Percentiles rank a stretch among this genome's conserved stretches.
These are phyloP conservation scores for Syngnathus acus DNA, from an alignment of 2,797 vertebrate species.

Conservation along the genomic window DNA sequence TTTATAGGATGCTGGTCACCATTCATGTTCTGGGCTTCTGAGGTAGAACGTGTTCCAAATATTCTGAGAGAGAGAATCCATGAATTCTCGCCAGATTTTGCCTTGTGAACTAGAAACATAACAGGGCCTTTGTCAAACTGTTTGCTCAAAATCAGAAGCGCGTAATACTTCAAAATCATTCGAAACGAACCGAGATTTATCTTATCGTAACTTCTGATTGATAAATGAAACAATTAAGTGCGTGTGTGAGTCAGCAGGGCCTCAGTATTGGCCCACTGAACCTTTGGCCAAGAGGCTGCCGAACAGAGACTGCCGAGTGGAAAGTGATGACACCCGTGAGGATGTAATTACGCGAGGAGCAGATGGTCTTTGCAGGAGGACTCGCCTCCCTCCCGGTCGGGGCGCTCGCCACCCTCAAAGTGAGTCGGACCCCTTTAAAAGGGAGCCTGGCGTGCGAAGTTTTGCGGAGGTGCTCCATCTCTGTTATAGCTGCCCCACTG, in stretches of 20 bases:
- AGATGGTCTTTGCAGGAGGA: slow-evolving; percentile 59
- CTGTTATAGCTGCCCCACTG: not conserved
- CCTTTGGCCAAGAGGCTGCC: not conserved
- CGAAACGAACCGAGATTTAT: not conserved
- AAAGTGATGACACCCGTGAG: slow-evolving; percentile 5
- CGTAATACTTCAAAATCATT: too few relatives aligned
- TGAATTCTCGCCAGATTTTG: too few relatives aligned
- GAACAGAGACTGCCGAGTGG: not conserved
- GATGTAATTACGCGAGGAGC: slow-evolving; percentile 64
- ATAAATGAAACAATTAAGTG: not conserved
- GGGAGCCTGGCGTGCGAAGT: not conserved
- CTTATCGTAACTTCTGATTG: not conserved
- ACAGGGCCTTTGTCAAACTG: too few relatives aligned
- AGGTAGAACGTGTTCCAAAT: not conserved
- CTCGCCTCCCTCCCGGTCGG: slow-evolving; percentile 27
- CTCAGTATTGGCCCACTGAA: not conserved
- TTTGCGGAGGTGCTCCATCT: slow-evolving; percentile 1
- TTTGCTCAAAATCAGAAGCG: too few relatives aligned
- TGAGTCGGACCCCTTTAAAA: slow-evolving; percentile 1
- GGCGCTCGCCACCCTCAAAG: not conserved
- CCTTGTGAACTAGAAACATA: too few relatives aligned
- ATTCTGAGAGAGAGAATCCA: too few relatives aligned
- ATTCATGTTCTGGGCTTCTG: not conserved
- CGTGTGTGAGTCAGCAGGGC: not conserved
- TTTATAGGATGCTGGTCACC: not conserved